Evolutionary conservation across 2,113 vertebrate genomes (phyloP).

Genomic region (Sorex araneus): DNA sequence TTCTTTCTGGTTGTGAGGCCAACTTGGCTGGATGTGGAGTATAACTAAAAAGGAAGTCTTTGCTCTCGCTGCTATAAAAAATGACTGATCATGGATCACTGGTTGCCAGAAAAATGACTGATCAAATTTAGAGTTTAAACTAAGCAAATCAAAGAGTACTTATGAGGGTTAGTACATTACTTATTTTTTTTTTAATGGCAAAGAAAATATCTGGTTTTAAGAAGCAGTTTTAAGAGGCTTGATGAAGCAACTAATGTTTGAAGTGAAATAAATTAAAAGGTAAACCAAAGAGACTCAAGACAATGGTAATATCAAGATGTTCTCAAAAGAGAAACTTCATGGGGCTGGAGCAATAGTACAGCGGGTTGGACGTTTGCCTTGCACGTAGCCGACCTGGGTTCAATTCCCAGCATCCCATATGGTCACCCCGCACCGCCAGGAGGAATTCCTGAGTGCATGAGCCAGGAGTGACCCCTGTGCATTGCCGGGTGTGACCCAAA

Average conservation of each 20-base stretch:
- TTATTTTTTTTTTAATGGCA: background rate
- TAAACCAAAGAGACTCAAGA: conserved; percentile 3
- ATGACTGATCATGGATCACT: too few species aligned
- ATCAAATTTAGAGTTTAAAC: background rate
- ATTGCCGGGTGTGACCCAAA: too few species aligned
- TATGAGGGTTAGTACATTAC: background rate
- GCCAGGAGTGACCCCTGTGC: too few species aligned
- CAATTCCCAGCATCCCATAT: too few species aligned
- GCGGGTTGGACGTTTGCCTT: too few species aligned
- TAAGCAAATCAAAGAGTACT: background rate
- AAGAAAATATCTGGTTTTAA: background rate
- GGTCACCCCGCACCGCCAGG: too few species aligned
- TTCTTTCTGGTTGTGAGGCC: background rate
- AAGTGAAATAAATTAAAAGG: background rate
- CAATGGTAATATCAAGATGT: background rate
- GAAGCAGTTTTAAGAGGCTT: conserved; percentile 3
- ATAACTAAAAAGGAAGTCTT: background rate
- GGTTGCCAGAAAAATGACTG: background rate
- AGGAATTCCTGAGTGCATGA: too few species aligned
- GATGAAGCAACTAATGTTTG: background rate
- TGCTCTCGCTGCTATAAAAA: background rate
- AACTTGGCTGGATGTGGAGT: background rate
- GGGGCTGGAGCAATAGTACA: too few species aligned
- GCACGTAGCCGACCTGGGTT: too few species aligned
- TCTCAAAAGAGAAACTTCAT: background rate